These are phyloP conservation scores for Rotaria socialis DNA, from an alignment of 2,888 invertebrate genomes.

Conservation along the genomic window DNA sequence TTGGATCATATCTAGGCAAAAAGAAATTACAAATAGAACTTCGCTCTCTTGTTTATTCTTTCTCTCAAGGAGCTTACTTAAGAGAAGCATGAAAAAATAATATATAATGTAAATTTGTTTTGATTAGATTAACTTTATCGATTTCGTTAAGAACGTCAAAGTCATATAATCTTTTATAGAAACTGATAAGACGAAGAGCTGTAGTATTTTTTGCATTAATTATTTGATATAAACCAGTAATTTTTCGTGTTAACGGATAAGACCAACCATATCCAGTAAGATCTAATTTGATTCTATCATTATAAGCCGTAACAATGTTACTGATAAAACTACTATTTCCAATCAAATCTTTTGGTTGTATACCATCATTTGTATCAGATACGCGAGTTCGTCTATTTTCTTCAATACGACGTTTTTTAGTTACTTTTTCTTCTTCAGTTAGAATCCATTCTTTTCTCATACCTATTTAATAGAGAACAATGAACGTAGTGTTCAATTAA, in stretches of 20 bases:
- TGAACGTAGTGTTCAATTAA: too few species aligned
- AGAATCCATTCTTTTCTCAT: conserved; percentile 29
- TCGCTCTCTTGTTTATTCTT: too few species aligned
- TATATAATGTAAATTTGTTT: not conserved
- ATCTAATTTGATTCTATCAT: not conserved
- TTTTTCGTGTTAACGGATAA: conserved; percentile 18
- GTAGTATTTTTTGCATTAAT: not conserved
- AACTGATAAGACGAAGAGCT: not conserved
- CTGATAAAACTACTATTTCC: not conserved
- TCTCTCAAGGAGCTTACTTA: not conserved
- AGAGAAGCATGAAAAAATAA: not conserved
- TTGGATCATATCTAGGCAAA: not conserved
- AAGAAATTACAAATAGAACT: too few species aligned
- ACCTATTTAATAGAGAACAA: not conserved
- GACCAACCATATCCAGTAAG: not conserved
- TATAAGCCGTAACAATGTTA: not conserved
- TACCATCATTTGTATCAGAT: not conserved
- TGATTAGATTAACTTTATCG: not conserved
- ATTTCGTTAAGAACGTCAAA: not conserved
- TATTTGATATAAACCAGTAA: not conserved
- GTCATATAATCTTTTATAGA: not conserved
- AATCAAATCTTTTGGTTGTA: too few species aligned
- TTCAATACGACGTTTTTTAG: conserved; percentile 7
- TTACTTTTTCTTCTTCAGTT: conserved; percentile 21
- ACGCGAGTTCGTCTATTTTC: not conserved